Evolutionary conservation across 2,888 invertebrate species (phyloP).

Genomic region (Craniophora ligustri): DNA sequence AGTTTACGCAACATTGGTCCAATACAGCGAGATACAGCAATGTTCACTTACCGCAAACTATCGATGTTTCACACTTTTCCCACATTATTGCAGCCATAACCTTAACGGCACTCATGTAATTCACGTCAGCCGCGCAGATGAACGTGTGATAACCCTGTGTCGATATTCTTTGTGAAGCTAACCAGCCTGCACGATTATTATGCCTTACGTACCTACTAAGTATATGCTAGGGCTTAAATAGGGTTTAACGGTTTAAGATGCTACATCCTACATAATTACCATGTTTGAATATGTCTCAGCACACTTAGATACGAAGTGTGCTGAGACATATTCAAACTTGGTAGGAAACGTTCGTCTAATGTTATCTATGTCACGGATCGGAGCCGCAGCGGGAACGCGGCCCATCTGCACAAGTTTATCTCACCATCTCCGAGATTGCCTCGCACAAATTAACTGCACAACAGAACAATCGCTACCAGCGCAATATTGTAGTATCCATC

Average conservation of each 20-base stretch:
- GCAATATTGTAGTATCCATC: conserved; percentile 61
- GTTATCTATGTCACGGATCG: conserved; percentile 79
- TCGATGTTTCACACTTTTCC: conserved; percentile 80
- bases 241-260: conserved; percentile 47
- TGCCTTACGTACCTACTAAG: not conserved
- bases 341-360: conserved; percentile 71
- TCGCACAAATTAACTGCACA: conserved; percentile 71
- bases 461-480: conserved; percentile 63
- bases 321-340: conserved; percentile 63
- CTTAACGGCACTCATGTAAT: conserved; percentile 71
- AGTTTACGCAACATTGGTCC: conserved; percentile 55
- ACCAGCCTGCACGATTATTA: conserved; percentile 18
- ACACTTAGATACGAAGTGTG: no score
- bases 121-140: conserved; percentile 52
- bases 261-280: conserved; percentile 36
- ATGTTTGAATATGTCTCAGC: conserved; percentile 53
- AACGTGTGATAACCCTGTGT: conserved; percentile 56
- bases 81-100: conserved; percentile 70
- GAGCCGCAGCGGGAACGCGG: conserved; percentile 63
- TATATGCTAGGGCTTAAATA: conserved; percentile 17
- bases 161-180: conserved; percentile 53
- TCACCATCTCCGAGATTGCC: conserved; percentile 63
- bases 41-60: conserved; percentile 72
- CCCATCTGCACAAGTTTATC: conserved; percentile 71
- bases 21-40: conserved; percentile 50